Evolutionary conservation across 2,888 invertebrate genomes (phyloP).

Genomic region (Lathronympha strigana): DNA sequence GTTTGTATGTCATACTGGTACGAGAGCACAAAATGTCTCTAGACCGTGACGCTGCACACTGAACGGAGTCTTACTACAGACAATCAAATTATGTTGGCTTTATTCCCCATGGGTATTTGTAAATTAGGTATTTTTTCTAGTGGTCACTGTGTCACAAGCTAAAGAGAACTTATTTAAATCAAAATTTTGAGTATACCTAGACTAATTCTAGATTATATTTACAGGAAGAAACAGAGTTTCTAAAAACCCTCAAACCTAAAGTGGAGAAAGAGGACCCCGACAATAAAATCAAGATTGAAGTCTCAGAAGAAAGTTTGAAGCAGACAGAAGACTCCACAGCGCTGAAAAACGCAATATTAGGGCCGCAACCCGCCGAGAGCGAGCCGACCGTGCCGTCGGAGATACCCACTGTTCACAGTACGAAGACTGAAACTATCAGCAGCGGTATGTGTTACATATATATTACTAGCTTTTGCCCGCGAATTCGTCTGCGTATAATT

Average conservation of each 20-base stretch:
- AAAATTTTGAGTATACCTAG: too few relatives aligned
- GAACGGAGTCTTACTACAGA: too few relatives aligned
- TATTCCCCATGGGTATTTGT: too few relatives aligned
- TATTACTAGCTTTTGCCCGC: background rate
- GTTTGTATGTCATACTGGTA: too few relatives aligned
- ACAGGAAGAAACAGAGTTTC: constrained; percentile 89
- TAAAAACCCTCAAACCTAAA: constrained; percentile 87
- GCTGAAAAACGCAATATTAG: constrained; percentile 74
- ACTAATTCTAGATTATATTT: constrained; percentile 35
- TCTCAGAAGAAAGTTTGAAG: constrained; percentile 65
- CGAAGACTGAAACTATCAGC: constrained; percentile 68
- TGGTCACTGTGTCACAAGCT: too few relatives aligned
- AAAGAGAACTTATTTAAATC: too few relatives aligned
- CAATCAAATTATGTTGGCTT: too few relatives aligned
- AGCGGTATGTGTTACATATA: constrained; percentile 56
- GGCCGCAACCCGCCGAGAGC: constrained; percentile 67
- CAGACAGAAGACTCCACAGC: constrained; percentile 79
- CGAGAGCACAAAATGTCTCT: too few relatives aligned
- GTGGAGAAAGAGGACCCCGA: constrained; percentile 82
- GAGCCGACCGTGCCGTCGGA: constrained; percentile 60
- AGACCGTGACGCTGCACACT: too few relatives aligned
- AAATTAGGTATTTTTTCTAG: too few relatives aligned
- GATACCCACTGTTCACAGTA: constrained; percentile 63
- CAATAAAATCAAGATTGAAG: constrained; percentile 66
- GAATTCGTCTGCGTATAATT: too few relatives aligned